Evolutionary conservation across 1,140 invertebrate genomes (phyloP).

Genomic region (Monomorium pharaonis): DNA sequence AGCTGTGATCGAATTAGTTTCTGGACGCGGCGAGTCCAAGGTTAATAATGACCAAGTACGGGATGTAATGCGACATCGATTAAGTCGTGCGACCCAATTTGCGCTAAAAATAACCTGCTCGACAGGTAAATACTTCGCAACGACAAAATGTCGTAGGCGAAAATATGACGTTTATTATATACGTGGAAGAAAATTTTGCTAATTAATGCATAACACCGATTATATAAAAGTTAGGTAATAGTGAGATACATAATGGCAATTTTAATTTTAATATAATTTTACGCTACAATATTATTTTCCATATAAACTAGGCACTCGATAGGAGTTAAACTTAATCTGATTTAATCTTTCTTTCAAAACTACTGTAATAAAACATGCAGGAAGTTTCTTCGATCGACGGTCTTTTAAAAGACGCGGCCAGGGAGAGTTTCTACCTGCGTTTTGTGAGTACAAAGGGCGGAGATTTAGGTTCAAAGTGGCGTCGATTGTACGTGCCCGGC

Average conservation of each 20-base stretch:
- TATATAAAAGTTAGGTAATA: background rate
- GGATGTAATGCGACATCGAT: constrained; percentile 53
- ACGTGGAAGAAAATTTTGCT: background rate
- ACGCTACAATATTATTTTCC: background rate
- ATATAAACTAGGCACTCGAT: background rate
- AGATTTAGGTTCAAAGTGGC: constrained; percentile 1
- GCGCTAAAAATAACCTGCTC: constrained; percentile 19
- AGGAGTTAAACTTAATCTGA: background rate
- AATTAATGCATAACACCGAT: background rate
- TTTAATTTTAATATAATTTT: background rate
- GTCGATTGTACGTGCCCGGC: background rate
- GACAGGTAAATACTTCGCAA: constrained; percentile 1
- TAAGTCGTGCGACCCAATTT: constrained; percentile 52
- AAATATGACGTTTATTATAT: no score
- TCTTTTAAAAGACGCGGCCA: background rate
- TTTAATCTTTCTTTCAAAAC: background rate
- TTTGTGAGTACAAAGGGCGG: background rate
- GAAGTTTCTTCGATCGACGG: background rate
- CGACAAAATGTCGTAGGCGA: background rate
- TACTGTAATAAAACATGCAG: background rate
- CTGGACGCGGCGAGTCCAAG: constrained; percentile 61
- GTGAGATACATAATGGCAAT: background rate
- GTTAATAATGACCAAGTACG: constrained; percentile 62
- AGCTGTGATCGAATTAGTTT: constrained; percentile 61
- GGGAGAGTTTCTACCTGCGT: background rate